A percentile compares a stretch with the other conserved stretches of the same genome.
Conservation (phyloP, 2,113 vertebrate species). For the Cygnus atratus region DNA sequence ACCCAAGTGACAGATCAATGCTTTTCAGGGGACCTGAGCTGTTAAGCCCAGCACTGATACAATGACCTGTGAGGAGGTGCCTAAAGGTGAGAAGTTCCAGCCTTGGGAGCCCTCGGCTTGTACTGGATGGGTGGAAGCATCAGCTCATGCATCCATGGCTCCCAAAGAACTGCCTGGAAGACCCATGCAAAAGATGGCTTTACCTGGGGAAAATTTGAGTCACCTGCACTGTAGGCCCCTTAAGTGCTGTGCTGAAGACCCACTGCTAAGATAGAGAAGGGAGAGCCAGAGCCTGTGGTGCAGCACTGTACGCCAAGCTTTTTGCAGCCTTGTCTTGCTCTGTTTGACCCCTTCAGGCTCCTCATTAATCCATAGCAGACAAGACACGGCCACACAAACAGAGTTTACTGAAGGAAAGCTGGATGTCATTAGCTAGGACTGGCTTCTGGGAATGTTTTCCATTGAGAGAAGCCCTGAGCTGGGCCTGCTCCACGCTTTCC, state of each 20-base stretch:
- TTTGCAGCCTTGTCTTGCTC: constrained; percentile 5
- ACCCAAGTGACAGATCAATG: background rate
- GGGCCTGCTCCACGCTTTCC: constrained; percentile 4
- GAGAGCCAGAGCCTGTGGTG: background rate
- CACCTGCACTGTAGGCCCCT: background rate
- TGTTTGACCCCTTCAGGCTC: constrained; percentile 48
- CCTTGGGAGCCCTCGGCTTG: background rate
- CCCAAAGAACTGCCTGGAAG: background rate
- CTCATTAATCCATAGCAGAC: constrained; percentile 63
- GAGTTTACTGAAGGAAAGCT: constrained; percentile 63
- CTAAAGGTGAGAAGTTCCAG: background rate
- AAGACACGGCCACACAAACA: constrained; percentile 61
- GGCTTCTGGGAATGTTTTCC: constrained; percentile 65
- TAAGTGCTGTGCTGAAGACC: background rate
- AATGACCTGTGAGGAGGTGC: background rate
- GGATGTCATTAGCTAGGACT: constrained; percentile 68
- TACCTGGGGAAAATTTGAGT: background rate
- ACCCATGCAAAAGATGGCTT: background rate
- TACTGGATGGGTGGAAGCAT: background rate
- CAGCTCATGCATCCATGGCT: background rate
- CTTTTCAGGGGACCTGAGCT: background rate
- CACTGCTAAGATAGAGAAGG: background rate
- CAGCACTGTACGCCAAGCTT: background rate
- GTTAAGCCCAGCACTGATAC: background rate
- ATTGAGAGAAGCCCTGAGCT: constrained; percentile 50